phyloP scores from a whole-genome alignment of 1,140 invertebrate genomes.

The Drosophila lowei region DNA sequence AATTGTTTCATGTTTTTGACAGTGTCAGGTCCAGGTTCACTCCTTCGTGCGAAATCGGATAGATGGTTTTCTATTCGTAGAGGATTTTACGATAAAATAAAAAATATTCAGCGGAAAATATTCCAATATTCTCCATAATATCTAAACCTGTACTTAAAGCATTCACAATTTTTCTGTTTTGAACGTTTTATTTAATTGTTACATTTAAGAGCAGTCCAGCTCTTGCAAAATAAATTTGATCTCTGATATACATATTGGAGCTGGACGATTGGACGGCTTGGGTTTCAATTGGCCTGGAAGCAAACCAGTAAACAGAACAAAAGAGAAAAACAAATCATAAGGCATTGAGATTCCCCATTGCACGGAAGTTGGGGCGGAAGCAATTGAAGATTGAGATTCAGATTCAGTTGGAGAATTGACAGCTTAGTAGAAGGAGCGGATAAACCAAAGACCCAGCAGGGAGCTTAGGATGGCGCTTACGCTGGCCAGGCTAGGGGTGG shows the following conservation, averaged over 20 bases:
- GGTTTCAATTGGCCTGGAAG: constrained; percentile 46
- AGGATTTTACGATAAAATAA: no score
- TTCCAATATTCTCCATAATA: no score
- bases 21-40: no score
- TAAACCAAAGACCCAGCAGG: constrained; percentile 61
- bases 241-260: constrained; percentile 12
- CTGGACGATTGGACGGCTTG: constrained; percentile 47
- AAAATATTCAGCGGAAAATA: no score
- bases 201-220: constrained; percentile 21
- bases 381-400: constrained; percentile 6
- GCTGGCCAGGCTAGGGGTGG: constrained; percentile 44
- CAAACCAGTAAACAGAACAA: constrained; percentile 35
- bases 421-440: constrained; percentile 47
- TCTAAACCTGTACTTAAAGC: neutral
- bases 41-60: no score
- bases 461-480: constrained; percentile 56
- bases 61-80: no score
- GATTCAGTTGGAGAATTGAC: constrained; percentile 5
- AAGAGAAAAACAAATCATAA: constrained; percentile 41
- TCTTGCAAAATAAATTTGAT: constrained; percentile 23
- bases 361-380: constrained; percentile 25
- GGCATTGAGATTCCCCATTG: constrained; percentile 43
- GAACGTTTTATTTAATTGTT: constrained; percentile 19
- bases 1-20: no score
- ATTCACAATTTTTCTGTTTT: neutral